phyloP scores from a whole-genome alignment of 2,113 vertebrate species.

The Grallaria varia region DNA sequence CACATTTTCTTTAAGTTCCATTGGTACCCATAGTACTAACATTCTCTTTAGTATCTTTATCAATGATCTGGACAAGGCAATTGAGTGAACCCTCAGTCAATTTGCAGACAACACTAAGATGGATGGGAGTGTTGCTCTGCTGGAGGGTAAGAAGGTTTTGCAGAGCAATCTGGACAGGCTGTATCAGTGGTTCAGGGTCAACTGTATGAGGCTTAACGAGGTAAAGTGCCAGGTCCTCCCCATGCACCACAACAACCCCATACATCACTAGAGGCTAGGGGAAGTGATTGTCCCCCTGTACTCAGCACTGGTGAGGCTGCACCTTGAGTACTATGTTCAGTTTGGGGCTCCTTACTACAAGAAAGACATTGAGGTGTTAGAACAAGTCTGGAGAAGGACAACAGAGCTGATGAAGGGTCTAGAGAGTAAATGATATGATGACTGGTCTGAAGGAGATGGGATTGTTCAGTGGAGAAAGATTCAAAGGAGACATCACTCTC shows the following conservation, averaged over 20 bases:
- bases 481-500: background rate
- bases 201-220: background rate
- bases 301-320: rapidly evolving
- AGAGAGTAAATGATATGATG: background rate
- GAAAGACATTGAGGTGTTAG: background rate
- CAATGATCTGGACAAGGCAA: background rate
- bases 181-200: background rate
- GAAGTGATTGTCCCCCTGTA: rapidly evolving
- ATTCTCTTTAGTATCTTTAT: background rate
- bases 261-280: no score
- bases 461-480: background rate
- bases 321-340: background rate
- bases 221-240: background rate
- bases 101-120: background rate
- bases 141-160: background rate
- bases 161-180: background rate
- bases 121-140: background rate
- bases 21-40: background rate
- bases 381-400: background rate
- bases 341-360: background rate
- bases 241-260: background rate
- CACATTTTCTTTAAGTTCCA: background rate
- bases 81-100: background rate
- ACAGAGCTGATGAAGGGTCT: background rate
- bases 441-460: background rate